A percentile compares a stretch with the other conserved stretches of the same genome.
phyloP scores from a whole-genome alignment of 2,113 vertebrate species.

The Actenoides hombroni region DNA sequence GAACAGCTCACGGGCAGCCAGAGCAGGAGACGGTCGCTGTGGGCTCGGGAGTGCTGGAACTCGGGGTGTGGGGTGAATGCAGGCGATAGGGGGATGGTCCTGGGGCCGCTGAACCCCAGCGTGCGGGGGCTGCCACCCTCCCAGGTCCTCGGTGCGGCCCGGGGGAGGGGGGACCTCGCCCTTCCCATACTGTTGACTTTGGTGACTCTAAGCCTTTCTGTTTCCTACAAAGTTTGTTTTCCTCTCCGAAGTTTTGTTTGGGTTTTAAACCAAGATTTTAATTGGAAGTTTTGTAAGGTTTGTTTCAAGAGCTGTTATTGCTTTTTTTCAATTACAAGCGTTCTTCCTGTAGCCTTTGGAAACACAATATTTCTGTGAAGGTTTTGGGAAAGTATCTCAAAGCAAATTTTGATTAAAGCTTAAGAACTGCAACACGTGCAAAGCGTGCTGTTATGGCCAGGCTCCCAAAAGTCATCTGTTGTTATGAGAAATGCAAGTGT shows the following conservation, averaged over 20 bases:
- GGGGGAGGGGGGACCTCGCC: background rate
- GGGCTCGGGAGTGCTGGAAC: background rate
- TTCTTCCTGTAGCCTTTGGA: background rate
- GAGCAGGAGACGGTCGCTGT: background rate
- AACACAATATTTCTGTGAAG: background rate
- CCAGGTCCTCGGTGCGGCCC: fast-evolving
- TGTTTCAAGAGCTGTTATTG: background rate
- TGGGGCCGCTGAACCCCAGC: fast-evolving
- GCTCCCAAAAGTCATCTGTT: background rate
- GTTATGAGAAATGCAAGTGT: background rate
- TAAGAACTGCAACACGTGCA: background rate
- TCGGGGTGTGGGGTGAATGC: background rate
- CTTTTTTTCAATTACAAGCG: background rate
- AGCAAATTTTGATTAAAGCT: slow-evolving; percentile 32
- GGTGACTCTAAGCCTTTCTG: background rate
- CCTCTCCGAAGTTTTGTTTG: background rate
- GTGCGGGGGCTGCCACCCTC: background rate
- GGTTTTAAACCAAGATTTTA: background rate
- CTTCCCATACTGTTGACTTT: background rate
- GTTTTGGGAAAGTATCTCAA: background rate
- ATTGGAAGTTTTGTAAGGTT: background rate
- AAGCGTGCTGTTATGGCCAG: background rate
- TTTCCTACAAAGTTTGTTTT: background rate
- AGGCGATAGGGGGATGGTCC: background rate
- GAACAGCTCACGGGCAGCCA: background rate